A percentile compares a stretch with the other conserved stretches of the same genome.
Evolutionary conservation across 2,888 invertebrate genomes (phyloP).

Genomic region (Ischnura elegans): DNA sequence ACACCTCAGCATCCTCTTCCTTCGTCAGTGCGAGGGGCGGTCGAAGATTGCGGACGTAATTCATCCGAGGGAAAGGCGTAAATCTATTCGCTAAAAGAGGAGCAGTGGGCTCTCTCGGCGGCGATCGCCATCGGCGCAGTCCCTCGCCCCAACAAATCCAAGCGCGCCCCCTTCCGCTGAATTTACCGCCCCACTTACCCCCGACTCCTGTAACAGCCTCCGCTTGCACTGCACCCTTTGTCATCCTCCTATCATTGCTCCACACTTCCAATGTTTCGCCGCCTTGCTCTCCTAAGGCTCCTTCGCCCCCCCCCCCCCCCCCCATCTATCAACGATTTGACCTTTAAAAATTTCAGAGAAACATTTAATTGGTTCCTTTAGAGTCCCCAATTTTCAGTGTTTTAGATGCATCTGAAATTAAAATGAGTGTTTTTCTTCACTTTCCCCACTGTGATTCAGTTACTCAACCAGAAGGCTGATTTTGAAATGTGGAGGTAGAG

Average conservation of each 20-base stretch:
- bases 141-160: conserved; percentile 48
- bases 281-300: background rate
- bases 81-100: conserved; percentile 63
- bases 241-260: background rate
- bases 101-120: conserved; percentile 41
- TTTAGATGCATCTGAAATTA: too few species aligned
- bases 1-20: background rate
- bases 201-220: background rate
- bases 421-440: too few species aligned
- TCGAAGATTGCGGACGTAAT: conserved; percentile 46
- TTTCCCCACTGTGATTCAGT: too few species aligned
- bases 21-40: background rate
- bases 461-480: too few species aligned
- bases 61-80: conserved; percentile 58
- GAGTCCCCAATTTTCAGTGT: too few species aligned
- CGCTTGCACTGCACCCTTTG: background rate
- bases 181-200: too few species aligned
- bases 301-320: background rate
- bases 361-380: too few species aligned
- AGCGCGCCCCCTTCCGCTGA: background rate
- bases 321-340: background rate
- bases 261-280: too few species aligned
- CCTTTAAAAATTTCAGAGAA: too few species aligned
- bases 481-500: too few species aligned
- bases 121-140: conserved; percentile 49